phyloP scores from a whole-genome alignment of 2,888 invertebrate genomes.

The Caenorhabditis sinica region DNA sequence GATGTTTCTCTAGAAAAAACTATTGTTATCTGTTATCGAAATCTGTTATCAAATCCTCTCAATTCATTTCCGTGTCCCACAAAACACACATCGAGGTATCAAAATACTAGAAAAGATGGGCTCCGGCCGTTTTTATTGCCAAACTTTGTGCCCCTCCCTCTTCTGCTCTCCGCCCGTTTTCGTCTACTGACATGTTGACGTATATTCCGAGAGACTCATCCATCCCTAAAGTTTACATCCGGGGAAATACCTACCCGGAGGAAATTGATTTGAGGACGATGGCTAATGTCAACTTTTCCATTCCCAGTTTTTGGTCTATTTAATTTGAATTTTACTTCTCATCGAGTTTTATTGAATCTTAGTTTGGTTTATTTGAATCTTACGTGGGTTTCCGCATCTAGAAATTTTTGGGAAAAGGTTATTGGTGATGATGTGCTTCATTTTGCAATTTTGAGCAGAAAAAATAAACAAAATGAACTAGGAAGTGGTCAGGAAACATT shows the following conservation, averaged over 20 bases:
- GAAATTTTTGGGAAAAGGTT: neutral
- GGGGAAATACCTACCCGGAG: slow-evolving; percentile 47
- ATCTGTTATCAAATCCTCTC: neutral
- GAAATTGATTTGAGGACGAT: slow-evolving; percentile 24
- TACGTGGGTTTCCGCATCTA: slow-evolving; percentile 25
- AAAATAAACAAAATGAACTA: slow-evolving; percentile 20
- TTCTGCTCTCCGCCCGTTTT: neutral
- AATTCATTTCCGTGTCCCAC: slow-evolving; percentile 3
- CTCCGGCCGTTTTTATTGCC: slow-evolving; percentile 23
- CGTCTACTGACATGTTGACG: slow-evolving; percentile 55
- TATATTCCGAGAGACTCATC: slow-evolving; percentile 37
- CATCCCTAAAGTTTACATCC: slow-evolving; percentile 49
- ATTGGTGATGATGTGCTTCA: slow-evolving; percentile 21
- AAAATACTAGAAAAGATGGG: slow-evolving; percentile 23
- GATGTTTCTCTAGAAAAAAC: neutral
- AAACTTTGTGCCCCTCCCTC: slow-evolving; percentile 6
- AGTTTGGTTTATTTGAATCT: neutral
- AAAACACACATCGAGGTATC: slow-evolving; percentile 3
- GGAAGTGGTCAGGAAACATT: slow-evolving; percentile 11
- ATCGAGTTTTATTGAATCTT: neutral
- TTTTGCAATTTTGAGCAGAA: slow-evolving; percentile 6
- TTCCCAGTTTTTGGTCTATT: slow-evolving; percentile 11
- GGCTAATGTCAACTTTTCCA: neutral
- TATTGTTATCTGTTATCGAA: neutral
- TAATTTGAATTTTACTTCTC: too few relatives aligned